Evolutionary conservation across 2,113 vertebrate genomes (phyloP).

Genomic region (Leiothrix lutea): DNA sequence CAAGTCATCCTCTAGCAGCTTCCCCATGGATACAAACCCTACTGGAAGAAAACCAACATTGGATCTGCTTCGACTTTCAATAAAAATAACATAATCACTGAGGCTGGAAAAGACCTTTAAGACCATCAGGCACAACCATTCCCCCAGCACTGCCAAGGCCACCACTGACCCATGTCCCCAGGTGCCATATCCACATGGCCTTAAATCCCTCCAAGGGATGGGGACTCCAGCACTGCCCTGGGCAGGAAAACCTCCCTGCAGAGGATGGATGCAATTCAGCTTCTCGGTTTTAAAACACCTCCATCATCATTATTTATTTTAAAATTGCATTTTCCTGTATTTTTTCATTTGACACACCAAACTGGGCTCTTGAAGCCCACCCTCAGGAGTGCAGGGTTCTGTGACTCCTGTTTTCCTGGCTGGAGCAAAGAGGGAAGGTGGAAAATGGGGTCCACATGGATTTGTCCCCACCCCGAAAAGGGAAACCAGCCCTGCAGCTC

Average conservation of each 20-base stretch:
- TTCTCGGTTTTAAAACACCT: not conserved
- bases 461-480: not conserved
- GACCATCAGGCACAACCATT: not conserved
- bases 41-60: not conserved
- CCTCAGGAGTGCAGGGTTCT: not conserved
- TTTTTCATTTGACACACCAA: not conserved
- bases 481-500: not conserved
- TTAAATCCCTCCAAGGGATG: not conserved
- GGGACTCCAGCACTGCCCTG: not conserved
- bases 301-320: not conserved
- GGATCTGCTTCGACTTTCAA: not conserved
- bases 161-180: not conserved
- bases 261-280: not conserved
- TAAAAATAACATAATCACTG: not conserved
- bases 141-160: not conserved
- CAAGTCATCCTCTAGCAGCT: not conserved
- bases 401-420: not conserved
- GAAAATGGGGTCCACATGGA: not conserved
- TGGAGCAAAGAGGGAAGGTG: not conserved
- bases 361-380: not conserved
- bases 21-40: not conserved
- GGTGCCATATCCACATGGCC: rapidly evolving
- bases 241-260: not conserved
- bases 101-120: not conserved
- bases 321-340: not conserved